Percentiles rank a stretch among this genome's conserved stretches.
phyloP scores from a whole-genome alignment of 2,888 invertebrate species.

The Harmothoe impar region DNA sequence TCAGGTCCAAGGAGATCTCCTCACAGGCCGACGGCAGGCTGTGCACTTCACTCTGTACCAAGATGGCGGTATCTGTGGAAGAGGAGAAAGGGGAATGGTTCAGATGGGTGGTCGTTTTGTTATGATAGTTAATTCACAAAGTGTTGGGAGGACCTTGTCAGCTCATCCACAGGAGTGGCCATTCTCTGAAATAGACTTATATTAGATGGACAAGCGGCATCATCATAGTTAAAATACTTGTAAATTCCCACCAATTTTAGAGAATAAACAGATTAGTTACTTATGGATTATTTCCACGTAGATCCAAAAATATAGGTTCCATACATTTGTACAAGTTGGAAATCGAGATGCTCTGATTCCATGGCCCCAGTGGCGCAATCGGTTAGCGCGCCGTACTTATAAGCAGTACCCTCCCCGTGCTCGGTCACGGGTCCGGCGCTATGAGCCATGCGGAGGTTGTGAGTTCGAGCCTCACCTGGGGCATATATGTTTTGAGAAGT shows the following conservation, averaged over 20 bases:
- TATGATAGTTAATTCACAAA: background rate
- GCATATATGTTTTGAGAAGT: background rate
- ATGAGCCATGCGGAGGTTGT: constrained; percentile 42
- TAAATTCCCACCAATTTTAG: background rate
- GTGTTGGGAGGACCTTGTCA: too few species aligned
- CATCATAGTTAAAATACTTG: background rate
- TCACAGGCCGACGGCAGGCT: constrained; percentile 57
- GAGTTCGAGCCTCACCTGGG: constrained; percentile 45
- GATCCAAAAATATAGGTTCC: too few species aligned
- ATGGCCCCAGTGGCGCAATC: constrained; percentile 34
- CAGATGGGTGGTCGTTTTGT: background rate
- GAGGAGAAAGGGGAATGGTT: background rate
- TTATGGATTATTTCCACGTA: too few species aligned
- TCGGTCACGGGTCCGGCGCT: background rate
- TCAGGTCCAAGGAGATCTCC: constrained; percentile 66
- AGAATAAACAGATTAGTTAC: too few species aligned
- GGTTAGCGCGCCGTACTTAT: constrained; percentile 45
- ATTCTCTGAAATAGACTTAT: too few species aligned
- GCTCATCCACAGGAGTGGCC: too few species aligned
- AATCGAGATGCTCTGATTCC: too few species aligned
- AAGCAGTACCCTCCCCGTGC: constrained; percentile 28
- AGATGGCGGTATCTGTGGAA: constrained; percentile 65
- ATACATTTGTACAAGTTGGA: too few species aligned
- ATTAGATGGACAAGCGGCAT: background rate
- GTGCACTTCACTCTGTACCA: constrained; percentile 66